Evolutionary conservation across 2,888 invertebrate genomes (phyloP).

Genomic region (Mythimna lalbum): DNA sequence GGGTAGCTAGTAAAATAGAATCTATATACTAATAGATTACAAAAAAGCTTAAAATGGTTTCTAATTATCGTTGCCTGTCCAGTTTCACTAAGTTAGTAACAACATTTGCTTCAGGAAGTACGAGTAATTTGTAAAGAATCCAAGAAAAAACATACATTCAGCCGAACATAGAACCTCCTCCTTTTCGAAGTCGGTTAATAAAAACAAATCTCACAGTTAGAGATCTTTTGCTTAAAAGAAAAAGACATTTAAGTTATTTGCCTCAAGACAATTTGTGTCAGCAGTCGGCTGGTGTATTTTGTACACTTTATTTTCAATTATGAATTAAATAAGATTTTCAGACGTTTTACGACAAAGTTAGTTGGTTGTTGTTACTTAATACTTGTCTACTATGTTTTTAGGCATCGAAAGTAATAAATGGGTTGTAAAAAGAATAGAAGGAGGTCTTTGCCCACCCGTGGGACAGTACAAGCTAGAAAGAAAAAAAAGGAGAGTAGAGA

Average conservation of each 20-base stretch:
- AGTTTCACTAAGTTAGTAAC: neutral
- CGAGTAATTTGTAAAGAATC: conserved; percentile 5
- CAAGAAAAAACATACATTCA: neutral
- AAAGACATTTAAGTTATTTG: conserved; percentile 4
- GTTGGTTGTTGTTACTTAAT: neutral
- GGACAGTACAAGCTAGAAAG: no score
- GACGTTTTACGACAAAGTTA: neutral
- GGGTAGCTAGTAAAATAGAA: no score
- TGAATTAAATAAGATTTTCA: conserved; percentile 17
- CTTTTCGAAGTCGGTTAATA: no score
- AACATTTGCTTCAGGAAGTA: neutral
- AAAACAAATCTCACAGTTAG: neutral
- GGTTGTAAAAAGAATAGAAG: no score
- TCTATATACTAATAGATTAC: neutral
- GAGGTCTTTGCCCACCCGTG: no score
- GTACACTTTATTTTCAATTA: conserved; percentile 34
- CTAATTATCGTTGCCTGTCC: neutral
- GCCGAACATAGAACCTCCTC: no score
- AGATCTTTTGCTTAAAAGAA: neutral
- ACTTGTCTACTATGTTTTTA: no score
- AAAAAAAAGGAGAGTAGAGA: no score
- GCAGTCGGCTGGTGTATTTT: neutral
- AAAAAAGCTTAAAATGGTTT: conserved; percentile 4
- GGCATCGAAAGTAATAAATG: no score
- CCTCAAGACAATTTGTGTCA: conserved; percentile 19